A percentile compares a stretch with the other conserved stretches of the same genome.
These are phyloP conservation scores for Speoplatyrhinus poulsoni DNA, from an alignment of 2,113 vertebrate species.

Conservation along the genomic window DNA sequence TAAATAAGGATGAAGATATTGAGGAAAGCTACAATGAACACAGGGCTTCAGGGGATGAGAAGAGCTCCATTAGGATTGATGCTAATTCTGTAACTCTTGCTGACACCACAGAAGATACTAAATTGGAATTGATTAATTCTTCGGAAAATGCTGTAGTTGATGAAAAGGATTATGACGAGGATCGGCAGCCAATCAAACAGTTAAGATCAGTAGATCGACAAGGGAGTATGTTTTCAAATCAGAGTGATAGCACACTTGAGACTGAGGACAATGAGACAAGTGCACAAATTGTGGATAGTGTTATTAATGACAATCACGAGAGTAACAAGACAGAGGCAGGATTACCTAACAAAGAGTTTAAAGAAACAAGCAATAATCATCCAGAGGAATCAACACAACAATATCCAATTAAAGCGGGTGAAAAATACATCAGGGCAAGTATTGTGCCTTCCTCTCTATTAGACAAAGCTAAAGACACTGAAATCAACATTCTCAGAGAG, in stretches of 20 bases:
- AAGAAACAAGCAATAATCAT: constrained; percentile 1
- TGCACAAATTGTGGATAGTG: neutral
- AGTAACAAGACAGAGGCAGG: neutral
- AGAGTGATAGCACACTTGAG: neutral
- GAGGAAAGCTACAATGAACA: neutral
- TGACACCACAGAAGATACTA: neutral
- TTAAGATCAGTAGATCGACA: neutral
- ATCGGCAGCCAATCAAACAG: constrained; percentile 1
- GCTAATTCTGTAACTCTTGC: neutral
- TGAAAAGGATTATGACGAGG: neutral
- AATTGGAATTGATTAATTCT: neutral
- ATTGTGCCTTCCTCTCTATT: neutral
- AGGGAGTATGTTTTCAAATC: neutral
- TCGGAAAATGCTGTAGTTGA: neutral
- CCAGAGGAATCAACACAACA: neutral
- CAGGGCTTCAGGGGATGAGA: neutral
- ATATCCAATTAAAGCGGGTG: neutral
- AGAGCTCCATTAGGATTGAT: neutral
- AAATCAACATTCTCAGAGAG: neutral
- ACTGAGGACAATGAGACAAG: neutral
- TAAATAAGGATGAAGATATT: neutral
- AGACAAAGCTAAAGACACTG: neutral
- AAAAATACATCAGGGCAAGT: neutral
- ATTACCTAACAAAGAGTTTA: neutral
- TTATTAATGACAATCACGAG: neutral